Evolutionary conservation across 92 coral and sea anemone species (phyloP), one percentile per base, ranked within the genome.

Genomic region (Muricea muricata): DNA sequence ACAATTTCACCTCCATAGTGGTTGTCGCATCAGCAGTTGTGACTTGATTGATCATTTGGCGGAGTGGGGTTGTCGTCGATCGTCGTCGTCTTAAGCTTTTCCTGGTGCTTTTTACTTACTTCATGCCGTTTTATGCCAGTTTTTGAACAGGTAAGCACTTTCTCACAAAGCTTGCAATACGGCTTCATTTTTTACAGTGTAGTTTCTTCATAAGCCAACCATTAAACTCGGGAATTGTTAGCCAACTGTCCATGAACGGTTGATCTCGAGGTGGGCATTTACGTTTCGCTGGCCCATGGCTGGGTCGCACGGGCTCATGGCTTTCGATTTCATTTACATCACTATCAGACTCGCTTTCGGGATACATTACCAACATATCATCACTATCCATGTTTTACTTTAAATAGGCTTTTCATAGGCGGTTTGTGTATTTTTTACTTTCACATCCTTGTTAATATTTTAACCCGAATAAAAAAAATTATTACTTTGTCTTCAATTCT

Each of bases 141-240:
- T 57, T 57, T 57, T 57, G 65, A 57, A 57, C 65, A 57, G 24
- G 65, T 57, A 57, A 57, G 65, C 21, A 57, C 24, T 57, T 57
- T 57, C 65, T 57, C 65, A 23, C 65, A 23, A 23, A 57, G 65
- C 65, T 57, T 57, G 65, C 65, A 57, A 24, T 0, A 57, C 65
- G 65, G 65, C 65, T 23, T 57, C 65, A 57, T 57, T 57, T 57
- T 57, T 57, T 57, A 57, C 26, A 1, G 28, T 57, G 65, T 57
- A 57, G 24, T 23, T 57, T 57, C 65, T 57, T 57, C 2, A 57
- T 23, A 57, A 57, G 65, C 65, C 65, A 57, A 23, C 65, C 65
- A n/a, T n/a, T n/a, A n/a, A n/a, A n/a, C n/a, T n/a, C n/a, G n/a
- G n/a, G n/a, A n/a, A n/a, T n/a, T n/a, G n/a, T n/a, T n/a, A n/a